These are phyloP conservation scores for Porites australiensis DNA, from an alignment of 64 coral and sea anemone genomes.

Conservation along the genomic window DNA sequence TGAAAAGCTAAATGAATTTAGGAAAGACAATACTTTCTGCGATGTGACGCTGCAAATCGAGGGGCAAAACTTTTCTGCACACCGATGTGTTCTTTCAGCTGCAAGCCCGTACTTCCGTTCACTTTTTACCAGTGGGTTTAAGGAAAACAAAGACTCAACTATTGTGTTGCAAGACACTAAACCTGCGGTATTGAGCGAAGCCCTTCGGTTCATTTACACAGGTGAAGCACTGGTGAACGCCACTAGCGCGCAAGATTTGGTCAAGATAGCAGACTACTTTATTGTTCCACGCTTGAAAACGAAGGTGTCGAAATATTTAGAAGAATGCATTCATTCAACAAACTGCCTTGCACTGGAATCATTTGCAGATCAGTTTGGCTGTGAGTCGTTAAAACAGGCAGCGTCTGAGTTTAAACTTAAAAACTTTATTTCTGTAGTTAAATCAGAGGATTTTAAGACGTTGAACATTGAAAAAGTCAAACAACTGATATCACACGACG, in stretches of 20 bases:
- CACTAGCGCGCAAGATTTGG: background rate
- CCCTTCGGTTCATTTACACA: slow-evolving; percentile 37
- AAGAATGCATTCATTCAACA: background rate
- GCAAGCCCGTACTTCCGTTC: slow-evolving; percentile 23
- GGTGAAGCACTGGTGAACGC: background rate
- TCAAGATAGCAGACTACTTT: background rate
- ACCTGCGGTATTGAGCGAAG: background rate
- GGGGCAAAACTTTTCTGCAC: background rate
- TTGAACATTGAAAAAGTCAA: background rate
- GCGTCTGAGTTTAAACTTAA: background rate
- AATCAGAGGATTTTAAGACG: slow-evolving; percentile 21
- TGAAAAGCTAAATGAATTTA: background rate
- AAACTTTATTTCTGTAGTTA: background rate
- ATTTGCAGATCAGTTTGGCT: slow-evolving; percentile 2
- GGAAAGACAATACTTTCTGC: background rate
- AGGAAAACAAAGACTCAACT: background rate
- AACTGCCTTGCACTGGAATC: slow-evolving; percentile 32
- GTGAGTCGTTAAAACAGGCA: slow-evolving; percentile 1
- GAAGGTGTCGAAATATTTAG: background rate
- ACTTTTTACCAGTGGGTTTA: slow-evolving; percentile 9
- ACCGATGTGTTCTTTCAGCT: slow-evolving; percentile 22
- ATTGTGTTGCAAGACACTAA: background rate
- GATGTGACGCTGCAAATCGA: slow-evolving; percentile 1
- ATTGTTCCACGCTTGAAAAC: background rate
- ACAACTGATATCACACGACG: background rate